Base-by-base conservation (phyloP, 2,888 invertebrate genomes). In the Hofmannophila pseudospretella region DNA sequence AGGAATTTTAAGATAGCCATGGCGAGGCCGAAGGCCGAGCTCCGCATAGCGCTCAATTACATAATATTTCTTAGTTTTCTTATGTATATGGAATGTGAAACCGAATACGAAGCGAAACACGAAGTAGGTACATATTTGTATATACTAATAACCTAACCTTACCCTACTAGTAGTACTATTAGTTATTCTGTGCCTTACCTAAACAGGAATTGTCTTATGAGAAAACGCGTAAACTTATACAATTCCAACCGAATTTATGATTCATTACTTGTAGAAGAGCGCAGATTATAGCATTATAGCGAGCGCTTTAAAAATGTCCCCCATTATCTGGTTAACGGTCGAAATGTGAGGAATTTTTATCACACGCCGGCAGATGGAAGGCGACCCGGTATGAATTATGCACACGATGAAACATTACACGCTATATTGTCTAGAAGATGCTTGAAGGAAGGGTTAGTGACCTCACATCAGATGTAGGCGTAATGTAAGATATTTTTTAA, bases 271-370 rank as follows among this genome's bases (percentile, higher is more conserved):
- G 10, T 7, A 36, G 28, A 36, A 22, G 40, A 31, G 30, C 26
- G 27, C 3, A 40, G n/a, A n/a, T n/a, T n/a, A n/a, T n/a, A n/a
- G 48, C 11, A 59, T 60, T 58, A 53, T 51, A 46, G 47, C 49
- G 51, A 36, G 47, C 49, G 56, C 48, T 60, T 55, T 58, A 53
- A 54, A 50, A 58, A 66, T 63, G 57, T 44, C 46, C 47, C 55
- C 53, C 58, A 67, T 63, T 58, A 57, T 34, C 49, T 43, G 54
- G 54, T 58, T 58, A 61, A 44, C 54, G 50, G 56, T 50, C 51
- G 58, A 66, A 69, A 73, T 73, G 68, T 56, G 49, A 51, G 66
- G 72, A 72, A 68, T 78, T 78, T 76, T 76, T 71, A 75, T 73
- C 58, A 62, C 64, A 59, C 56, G 52, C 49, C 52, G 43, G 47